Evolutionary conservation across 1,140 invertebrate species (phyloP).

Genomic region (Hycleus cichorii): DNA sequence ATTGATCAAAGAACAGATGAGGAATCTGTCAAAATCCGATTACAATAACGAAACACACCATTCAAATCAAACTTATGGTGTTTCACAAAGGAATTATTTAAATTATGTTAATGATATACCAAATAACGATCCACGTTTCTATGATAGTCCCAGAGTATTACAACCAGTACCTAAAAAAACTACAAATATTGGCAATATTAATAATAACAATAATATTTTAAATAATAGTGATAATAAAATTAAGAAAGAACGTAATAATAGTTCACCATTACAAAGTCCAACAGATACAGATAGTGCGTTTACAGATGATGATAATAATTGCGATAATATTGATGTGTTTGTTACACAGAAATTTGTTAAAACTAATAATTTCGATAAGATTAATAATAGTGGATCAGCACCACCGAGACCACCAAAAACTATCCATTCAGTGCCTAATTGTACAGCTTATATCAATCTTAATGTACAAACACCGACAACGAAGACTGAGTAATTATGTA

Average conservation of each 20-base stretch:
- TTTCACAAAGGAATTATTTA: conserved; percentile 28
- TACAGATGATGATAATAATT: conserved; percentile 52
- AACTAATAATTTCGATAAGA: conserved; percentile 43
- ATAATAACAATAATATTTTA: conserved; percentile 6
- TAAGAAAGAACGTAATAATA: conserved; percentile 30
- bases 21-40: conserved; percentile 17
- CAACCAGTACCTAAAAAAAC: conserved; percentile 3
- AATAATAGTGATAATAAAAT: background rate
- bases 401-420: conserved; percentile 74
- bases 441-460: conserved; percentile 50
- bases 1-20: conserved; percentile 27
- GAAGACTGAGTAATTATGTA: conserved; percentile 17
- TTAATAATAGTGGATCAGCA: conserved; percentile 34
- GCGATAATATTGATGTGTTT: conserved; percentile 43
- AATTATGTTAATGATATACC: conserved; percentile 29
- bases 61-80: conserved; percentile 28
- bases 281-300: conserved; percentile 53
- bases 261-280: conserved; percentile 47
- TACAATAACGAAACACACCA: conserved; percentile 10
- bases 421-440: conserved; percentile 42
- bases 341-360: conserved; percentile 46
- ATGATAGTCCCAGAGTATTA: conserved; percentile 47
- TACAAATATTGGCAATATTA: background rate
- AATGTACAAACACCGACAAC: conserved; percentile 17
- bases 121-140: conserved; percentile 42